Conservation (phyloP, 2,113 vertebrate species). For the Glaucomys volans region DNA sequence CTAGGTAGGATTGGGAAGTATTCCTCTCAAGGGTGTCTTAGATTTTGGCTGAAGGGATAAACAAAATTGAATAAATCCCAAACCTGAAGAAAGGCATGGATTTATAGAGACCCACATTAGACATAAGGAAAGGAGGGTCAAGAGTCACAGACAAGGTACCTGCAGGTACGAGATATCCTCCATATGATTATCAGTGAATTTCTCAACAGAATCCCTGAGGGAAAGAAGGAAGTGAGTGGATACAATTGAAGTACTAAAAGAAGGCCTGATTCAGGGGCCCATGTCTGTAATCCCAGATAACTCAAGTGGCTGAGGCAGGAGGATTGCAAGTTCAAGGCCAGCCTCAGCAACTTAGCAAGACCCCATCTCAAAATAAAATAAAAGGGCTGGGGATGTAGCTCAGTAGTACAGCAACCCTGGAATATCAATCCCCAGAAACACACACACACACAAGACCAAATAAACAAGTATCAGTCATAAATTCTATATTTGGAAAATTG, state of each 20-base stretch:
- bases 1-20: not conserved
- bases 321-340: not conserved
- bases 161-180: not conserved
- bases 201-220: not conserved
- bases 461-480: too few species aligned
- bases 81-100: not conserved
- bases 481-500: too few species aligned
- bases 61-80: not conserved
- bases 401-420: too few species aligned
- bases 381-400: too few species aligned
- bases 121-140: not conserved
- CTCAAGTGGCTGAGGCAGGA: not conserved
- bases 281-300: not conserved
- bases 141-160: not conserved
- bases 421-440: too few species aligned
- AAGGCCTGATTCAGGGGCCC: not conserved
- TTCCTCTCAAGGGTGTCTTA: not conserved
- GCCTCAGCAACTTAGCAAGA: not conserved
- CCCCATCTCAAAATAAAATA: not conserved
- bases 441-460: too few species aligned
- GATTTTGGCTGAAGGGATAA: not conserved
- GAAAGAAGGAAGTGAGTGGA: not conserved
- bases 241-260: not conserved
- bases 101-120: not conserved
- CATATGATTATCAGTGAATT: not conserved